These are phyloP conservation scores for Brachystomella parvula DNA, from an alignment of 1,140 invertebrate genomes.

Conservation along the genomic window DNA sequence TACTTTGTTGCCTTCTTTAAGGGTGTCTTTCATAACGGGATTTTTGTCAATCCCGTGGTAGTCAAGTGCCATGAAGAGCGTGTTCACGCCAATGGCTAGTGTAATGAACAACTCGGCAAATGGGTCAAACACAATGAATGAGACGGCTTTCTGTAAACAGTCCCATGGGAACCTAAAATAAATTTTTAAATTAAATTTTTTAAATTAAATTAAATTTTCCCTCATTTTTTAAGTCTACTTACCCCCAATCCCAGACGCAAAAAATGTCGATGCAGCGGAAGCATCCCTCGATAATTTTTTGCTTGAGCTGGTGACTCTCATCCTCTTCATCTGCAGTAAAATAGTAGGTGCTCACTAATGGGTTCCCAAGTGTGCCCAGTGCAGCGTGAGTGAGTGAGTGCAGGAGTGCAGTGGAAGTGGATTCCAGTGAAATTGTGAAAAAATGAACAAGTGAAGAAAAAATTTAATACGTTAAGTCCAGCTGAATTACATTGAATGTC, in stretches of 20 bases:
- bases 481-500: too few species aligned
- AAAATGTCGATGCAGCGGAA: conserved; percentile 80
- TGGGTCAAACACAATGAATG: conserved; percentile 89
- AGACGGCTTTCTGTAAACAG: conserved; percentile 80
- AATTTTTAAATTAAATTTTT: too few species aligned
- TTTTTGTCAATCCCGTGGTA: conserved; percentile 56
- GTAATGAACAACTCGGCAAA: conserved; percentile 98
- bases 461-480: too few species aligned
- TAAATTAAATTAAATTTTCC: too few species aligned
- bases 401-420: too few species aligned
- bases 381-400: too few species aligned
- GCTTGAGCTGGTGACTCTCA: conserved; percentile 72
- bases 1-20: conserved; percentile 43
- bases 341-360: conserved; percentile 87
- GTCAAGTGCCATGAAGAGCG: conserved; percentile 95
- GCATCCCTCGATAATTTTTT: conserved; percentile 62
- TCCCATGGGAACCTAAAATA: conserved; percentile 80
- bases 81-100: conserved; percentile 95
- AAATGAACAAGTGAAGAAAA: too few species aligned
- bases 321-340: conserved; percentile 86
- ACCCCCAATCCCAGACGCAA: conserved; percentile 97
- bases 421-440: too few species aligned
- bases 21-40: conserved; percentile 41
- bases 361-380: too few species aligned
- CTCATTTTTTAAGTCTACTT: too few species aligned